phyloP scores from a whole-genome alignment of 2,797 vertebrate species.

The Diceros bicornis region DNA sequence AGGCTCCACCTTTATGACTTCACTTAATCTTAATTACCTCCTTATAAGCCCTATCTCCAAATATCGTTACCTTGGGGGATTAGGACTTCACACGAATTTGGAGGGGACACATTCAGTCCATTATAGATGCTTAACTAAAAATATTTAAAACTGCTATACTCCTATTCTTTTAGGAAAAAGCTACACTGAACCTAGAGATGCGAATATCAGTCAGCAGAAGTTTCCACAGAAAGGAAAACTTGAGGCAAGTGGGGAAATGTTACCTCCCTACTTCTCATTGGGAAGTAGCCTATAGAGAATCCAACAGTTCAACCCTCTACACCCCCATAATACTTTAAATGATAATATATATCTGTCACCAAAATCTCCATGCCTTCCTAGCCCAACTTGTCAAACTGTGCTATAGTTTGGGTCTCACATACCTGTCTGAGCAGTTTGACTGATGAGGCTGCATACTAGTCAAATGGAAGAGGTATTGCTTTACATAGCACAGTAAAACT shows the following conservation, averaged over 20 bases:
- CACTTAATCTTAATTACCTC: not conserved
- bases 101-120: not conserved
- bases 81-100: not conserved
- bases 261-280: not conserved
- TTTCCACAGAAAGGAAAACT: conserved; percentile 20
- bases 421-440: not conserved
- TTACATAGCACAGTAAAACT: not conserved
- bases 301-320: not conserved
- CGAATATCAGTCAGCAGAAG: not conserved
- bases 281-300: not conserved
- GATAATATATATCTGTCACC: not conserved
- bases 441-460: not conserved
- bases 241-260: not conserved
- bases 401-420: not conserved
- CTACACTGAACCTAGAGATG: not conserved
- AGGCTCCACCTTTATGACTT: not conserved
- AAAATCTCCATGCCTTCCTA: not conserved
- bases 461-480: not conserved
- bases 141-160: not conserved
- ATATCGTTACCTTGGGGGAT: not conserved
- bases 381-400: not conserved
- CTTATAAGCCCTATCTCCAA: not conserved
- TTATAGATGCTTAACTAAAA: not conserved
- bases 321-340: not conserved
- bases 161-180: not conserved